Percentiles rank a stretch among this genome's conserved stretches.
phyloP scores from a whole-genome alignment of 2,797 vertebrate species.

The Taenioides sp. region DNA sequence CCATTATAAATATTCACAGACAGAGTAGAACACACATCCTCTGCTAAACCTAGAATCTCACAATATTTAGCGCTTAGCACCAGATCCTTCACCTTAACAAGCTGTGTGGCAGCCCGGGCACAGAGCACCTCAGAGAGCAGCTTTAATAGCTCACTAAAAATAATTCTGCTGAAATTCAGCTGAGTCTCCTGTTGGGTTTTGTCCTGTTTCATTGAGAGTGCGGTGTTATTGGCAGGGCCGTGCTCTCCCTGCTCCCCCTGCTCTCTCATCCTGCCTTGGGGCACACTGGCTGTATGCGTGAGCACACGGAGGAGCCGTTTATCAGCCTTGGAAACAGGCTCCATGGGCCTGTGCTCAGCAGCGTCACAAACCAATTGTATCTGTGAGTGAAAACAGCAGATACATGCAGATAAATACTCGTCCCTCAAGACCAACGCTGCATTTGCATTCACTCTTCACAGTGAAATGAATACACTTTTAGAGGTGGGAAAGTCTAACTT shows the following conservation, averaged over 20 bases:
- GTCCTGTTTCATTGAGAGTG: slow-evolving; percentile 39
- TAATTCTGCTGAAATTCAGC: slow-evolving; percentile 35
- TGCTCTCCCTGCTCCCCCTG: neutral
- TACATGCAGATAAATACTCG: neutral
- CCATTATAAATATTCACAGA: slow-evolving; percentile 2
- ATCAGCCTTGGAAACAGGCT: slow-evolving; percentile 7
- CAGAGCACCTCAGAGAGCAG: slow-evolving; percentile 25
- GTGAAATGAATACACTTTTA: neutral
- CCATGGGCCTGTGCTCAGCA: neutral
- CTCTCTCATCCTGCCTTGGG: slow-evolving; percentile 12
- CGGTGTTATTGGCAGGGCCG: slow-evolving; percentile 3
- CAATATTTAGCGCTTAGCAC: slow-evolving; percentile 1
- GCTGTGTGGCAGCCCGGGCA: slow-evolving; percentile 16
- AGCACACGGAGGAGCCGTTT: neutral
- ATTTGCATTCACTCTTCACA: neutral
- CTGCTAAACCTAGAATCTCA: slow-evolving; percentile 1
- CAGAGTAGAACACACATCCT: neutral
- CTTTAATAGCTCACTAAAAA: slow-evolving; percentile 38
- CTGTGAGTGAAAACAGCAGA: neutral
- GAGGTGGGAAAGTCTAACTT: neutral
- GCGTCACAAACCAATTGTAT: neutral
- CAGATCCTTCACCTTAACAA: slow-evolving; percentile 9
- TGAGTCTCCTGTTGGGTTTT: slow-evolving; percentile 50
- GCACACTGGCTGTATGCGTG: neutral
- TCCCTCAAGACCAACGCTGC: neutral